phyloP scores from a whole-genome alignment of 2,113 vertebrate species.

The Aspiorhynchus laticeps region DNA sequence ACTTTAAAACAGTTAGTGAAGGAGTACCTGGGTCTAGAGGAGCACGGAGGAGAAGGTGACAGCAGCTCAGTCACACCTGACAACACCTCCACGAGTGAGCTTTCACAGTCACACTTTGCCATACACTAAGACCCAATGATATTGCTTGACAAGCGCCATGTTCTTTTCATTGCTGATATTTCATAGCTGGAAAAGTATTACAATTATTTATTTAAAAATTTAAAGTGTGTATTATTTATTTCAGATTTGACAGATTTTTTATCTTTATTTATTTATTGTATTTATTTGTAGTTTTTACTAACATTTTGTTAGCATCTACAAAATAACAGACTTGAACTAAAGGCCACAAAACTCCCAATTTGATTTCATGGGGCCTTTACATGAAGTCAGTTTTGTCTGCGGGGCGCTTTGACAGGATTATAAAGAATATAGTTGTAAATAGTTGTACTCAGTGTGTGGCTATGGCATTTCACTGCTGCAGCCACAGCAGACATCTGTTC shows the following conservation, averaged over 20 bases:
- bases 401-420: not conserved
- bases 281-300: no score
- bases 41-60: conserved; percentile 53
- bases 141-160: not conserved
- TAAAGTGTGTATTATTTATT: no score
- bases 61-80: conserved; percentile 51
- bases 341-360: not conserved
- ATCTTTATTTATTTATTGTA: no score
- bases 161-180: not conserved
- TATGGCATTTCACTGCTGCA: conserved; percentile 6
- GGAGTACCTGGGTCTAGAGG: conserved; percentile 77
- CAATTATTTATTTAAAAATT: not conserved
- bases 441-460: not conserved
- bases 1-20: conserved; percentile 76
- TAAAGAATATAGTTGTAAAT: conserved; percentile 3
- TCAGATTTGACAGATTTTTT: no score
- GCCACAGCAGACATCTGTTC: conserved; percentile 32
- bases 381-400: not conserved
- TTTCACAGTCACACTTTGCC: not conserved
- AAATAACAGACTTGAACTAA: not conserved
- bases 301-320: not conserved
- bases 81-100: conserved; percentile 57
- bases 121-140: not conserved
- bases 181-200: not conserved
- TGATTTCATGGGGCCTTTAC: not conserved